Evolutionary conservation across 1,140 invertebrate species (phyloP), one percentile per base, ranked within the genome.

Genomic region (Campoletis sonorensis): DNA sequence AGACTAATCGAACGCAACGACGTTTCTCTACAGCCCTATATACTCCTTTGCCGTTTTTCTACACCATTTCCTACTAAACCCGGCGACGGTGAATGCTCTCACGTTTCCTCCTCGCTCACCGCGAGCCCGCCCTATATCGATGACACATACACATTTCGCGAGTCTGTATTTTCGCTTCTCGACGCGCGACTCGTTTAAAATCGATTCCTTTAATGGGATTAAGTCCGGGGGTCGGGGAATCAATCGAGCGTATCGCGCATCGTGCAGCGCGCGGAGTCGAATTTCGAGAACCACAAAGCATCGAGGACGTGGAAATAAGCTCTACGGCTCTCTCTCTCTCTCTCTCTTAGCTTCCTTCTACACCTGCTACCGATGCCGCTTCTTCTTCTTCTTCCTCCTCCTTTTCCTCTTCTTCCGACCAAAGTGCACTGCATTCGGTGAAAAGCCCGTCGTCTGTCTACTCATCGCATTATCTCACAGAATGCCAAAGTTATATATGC

Each of bases 171-270:
- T 27, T 70, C 27, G 15, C 10, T 33, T 70, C 67, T 27, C 33
- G 30, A 7, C 27, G 37, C 27, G 37, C 67, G 54, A 75, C 71
- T 68, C 76, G 75, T 79, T 79, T 23, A 58, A 77, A 68, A 82
- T 73, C 68, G 77, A 82, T 79, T 45, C 68, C 61, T 79, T 70
- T 82, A 82, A 82, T 82, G 77, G 75, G 81, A 80, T 82, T 82
- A 82, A 49, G 75, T 67, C 51, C n/a, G n/a, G 73, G 37, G 75
- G 61, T 49, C n/a, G n/a, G 73, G 37, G 67, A 79, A 79, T 79
- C 67, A 82, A 72, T 79, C 64, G 76, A 79, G 81, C 51, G 67
- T 79, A 40, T 45, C 33, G 49, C 16, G 23, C 58, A 33, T 58
- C 58, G 64, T 30, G 70, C 2, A 11, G 54, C 73, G 54, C n/a